phyloP scores from a whole-genome alignment of 2,888 invertebrate genomes.

The Orchestes rusci region DNA sequence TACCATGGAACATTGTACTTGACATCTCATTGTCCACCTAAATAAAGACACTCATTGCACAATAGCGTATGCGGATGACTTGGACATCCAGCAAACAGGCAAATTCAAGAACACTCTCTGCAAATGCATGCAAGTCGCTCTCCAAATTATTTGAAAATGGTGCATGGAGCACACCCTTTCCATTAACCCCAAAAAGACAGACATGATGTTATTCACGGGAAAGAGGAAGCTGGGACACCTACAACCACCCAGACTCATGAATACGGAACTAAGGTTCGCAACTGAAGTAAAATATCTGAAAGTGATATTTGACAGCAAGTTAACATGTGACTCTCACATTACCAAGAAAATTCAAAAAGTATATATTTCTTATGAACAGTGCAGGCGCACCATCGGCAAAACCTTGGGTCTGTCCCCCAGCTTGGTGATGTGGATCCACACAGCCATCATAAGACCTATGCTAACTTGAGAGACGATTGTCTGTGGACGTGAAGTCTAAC shows the following conservation, averaged over 20 bases:
- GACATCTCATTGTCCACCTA: too few relatives aligned
- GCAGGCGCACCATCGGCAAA: not conserved
- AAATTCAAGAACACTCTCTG: too few relatives aligned
- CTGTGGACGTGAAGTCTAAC: too few relatives aligned
- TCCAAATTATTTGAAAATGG: too few relatives aligned
- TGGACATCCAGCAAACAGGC: too few relatives aligned
- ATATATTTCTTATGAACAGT: not conserved
- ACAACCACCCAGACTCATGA: not conserved
- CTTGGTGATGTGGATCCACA: not conserved
- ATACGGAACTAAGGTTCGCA: not conserved
- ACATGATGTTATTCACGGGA: not conserved
- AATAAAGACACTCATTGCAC: too few relatives aligned
- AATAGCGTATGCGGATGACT: too few relatives aligned
- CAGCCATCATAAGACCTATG: too few relatives aligned
- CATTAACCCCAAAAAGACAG: not conserved
- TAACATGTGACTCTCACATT: not conserved
- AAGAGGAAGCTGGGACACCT: not conserved
- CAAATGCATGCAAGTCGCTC: too few relatives aligned
- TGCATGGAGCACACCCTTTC: too few relatives aligned
- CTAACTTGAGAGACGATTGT: too few relatives aligned
- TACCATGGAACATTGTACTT: too few relatives aligned
- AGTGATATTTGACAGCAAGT: not conserved
- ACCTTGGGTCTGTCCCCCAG: not conserved
- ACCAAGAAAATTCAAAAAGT: not conserved
- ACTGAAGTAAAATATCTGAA: not conserved